Base-by-base conservation (phyloP, 2,797 vertebrate species). In the Rallus crepitans region DNA sequence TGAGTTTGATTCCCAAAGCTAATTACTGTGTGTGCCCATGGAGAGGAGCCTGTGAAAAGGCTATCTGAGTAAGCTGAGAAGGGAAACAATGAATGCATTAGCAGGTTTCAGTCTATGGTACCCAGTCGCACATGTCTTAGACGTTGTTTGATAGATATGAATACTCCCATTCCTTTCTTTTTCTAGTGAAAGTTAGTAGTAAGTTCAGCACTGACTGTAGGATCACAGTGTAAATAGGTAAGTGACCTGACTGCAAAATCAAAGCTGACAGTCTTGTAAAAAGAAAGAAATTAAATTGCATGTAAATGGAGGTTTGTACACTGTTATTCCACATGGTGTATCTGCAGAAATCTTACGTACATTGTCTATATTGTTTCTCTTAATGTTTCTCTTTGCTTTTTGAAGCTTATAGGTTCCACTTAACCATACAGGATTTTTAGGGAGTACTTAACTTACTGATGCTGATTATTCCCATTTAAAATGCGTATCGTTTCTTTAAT, bases 21-120 rank as follows among this genome's bases (percentile, higher is more conserved):
- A 16, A 59, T 17, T n/a, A 55, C 11, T n/a, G 33, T 2, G 1
- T 18, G 37, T 80, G 42, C 40, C 27, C 0, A 0, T 25, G 45
- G 35, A 28, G 12, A 31, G 37, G 18, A 75, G 24, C 3, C 42
- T 66, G 42, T 48, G 48, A 40, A 60, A 71, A 48, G 13, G 5
- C 1, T 33, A 7, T 21, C 56, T 39, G 30, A 53, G 16, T 39
- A 70, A 83, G 19, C 53, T 59, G 39, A 59, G 48, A 40, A 63
- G 56, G 16, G 20, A 21, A 30, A 15, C 0, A 1, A 33, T 50
- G 57, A 56, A 55, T 0, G 0, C 21, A 13, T 13, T 30, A 52
- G 37, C 48, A 52, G 35, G 31, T 47, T 55, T 63, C 60, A 55
- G 47, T 30, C 56, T 25, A 42, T n/a, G n/a, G 9, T 37, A 37